phyloP scores from a whole-genome alignment of 2,888 invertebrate genomes.

The Bombylius discolor region DNA sequence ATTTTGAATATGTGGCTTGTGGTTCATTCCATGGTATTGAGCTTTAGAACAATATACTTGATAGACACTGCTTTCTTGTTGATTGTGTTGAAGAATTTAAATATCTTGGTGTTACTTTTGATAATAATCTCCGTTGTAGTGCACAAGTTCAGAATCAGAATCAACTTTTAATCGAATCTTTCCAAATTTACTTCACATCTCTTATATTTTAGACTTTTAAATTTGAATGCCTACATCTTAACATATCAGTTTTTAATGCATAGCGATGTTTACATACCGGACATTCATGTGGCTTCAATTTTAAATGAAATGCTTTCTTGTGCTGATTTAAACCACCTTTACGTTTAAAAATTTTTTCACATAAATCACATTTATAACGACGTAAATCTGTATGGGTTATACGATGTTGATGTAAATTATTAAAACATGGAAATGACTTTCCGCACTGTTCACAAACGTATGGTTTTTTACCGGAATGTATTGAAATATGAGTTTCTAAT shows the following conservation, averaged over 20 bases:
- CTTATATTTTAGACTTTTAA: slow-evolving; percentile 5
- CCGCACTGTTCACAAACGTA: slow-evolving; percentile 14
- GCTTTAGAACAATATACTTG: no score
- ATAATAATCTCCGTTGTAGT: no score
- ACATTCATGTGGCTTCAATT: slow-evolving; percentile 32
- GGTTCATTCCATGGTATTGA: no score
- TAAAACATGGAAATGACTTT: slow-evolving; percentile 14
- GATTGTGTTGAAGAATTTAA: no score
- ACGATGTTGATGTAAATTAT: slow-evolving; percentile 29
- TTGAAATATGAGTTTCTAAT: slow-evolving; percentile 9
- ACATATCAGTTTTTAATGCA: slow-evolving; percentile 33
- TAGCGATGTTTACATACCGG: slow-evolving; percentile 29
- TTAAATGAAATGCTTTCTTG: slow-evolving; percentile 30
- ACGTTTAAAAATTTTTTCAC: slow-evolving; percentile 30
- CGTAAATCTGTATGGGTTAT: slow-evolving; percentile 30
- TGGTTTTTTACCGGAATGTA: slow-evolving; percentile 10
- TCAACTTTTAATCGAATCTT: no score
- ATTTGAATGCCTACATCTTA: slow-evolving; percentile 31
- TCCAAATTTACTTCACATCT: no score
- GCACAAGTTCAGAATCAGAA: neutral
- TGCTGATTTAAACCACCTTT: slow-evolving; percentile 33
- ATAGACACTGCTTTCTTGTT: no score
- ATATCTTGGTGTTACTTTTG: no score
- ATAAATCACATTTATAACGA: slow-evolving; percentile 23
- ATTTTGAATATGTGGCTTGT: no score